Conservation (phyloP, 1,140 invertebrate species). For the Battus philenor region DNA sequence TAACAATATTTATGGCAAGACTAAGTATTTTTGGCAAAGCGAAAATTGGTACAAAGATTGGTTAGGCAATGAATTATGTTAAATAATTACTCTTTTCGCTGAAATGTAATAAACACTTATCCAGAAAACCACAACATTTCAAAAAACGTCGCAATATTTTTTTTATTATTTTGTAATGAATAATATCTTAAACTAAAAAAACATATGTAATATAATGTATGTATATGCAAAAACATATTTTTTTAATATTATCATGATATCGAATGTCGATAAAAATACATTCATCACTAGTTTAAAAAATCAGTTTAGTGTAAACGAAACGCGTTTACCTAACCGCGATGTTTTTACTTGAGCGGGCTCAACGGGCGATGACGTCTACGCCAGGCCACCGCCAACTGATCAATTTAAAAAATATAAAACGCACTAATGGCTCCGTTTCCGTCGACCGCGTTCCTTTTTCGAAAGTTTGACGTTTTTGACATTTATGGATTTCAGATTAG, state of each 20-base stretch:
- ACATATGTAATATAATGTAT: too few relatives aligned
- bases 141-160: too few relatives aligned
- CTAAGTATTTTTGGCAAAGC: too few relatives aligned
- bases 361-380: constrained; percentile 21
- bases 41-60: too few relatives aligned
- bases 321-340: constrained; percentile 29
- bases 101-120: too few relatives aligned
- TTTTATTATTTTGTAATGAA: too few relatives aligned
- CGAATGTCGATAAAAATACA: constrained; percentile 21
- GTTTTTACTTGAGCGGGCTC: constrained; percentile 28
- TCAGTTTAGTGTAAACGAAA: constrained; percentile 32
- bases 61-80: too few relatives aligned
- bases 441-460: constrained; percentile 18
- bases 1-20: too few relatives aligned
- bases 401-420: constrained; percentile 37
- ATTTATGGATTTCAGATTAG: constrained; percentile 16
- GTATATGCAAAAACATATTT: too few relatives aligned
- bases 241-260: constrained; percentile 2
- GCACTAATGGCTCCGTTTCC: constrained; percentile 19
- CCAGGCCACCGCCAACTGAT: constrained; percentile 21
- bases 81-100: too few relatives aligned
- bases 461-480: constrained; percentile 20
- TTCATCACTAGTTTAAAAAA: constrained; percentile 17
- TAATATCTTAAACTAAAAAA: too few relatives aligned
- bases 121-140: too few relatives aligned